These are phyloP conservation scores for Melitaea athalia DNA, from an alignment of 2,888 invertebrate genomes.

Conservation along the genomic window DNA sequence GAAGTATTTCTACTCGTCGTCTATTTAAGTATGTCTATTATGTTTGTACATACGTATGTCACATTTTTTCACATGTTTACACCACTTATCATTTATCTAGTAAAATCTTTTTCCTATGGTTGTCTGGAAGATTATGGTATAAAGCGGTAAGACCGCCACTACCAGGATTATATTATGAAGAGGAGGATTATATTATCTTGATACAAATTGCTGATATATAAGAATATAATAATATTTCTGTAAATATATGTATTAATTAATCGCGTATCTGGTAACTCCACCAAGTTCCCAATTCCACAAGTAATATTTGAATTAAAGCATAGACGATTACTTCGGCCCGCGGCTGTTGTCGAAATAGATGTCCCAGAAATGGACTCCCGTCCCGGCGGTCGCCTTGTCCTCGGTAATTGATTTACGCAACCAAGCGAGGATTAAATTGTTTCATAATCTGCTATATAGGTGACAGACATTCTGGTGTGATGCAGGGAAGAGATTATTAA, in stretches of 20 bases:
- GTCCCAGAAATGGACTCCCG: constrained; percentile 65
- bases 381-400: constrained; percentile 70
- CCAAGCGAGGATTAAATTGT: constrained; percentile 43
- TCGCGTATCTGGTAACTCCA: constrained; percentile 47
- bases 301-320: constrained; percentile 77
- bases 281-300: constrained; percentile 70
- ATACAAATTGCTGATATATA: no score
- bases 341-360: constrained; percentile 65
- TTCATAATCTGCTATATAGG: constrained; percentile 24
- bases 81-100: no score
- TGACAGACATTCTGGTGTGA: constrained; percentile 16
- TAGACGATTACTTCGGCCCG: constrained; percentile 63
- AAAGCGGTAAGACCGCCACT: no score
- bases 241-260: constrained; percentile 3
- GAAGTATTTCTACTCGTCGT: no score
- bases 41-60: no score
- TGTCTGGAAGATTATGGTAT: no score
- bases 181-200: no score
- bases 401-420: constrained; percentile 75
- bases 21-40: no score
- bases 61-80: no score
- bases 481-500: constrained; percentile 20
- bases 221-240: neutral
- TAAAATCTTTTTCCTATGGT: no score
- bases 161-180: no score